These are phyloP conservation scores for Abrostola tripartita DNA, from an alignment of 2,888 invertebrate species.

Conservation along the genomic window DNA sequence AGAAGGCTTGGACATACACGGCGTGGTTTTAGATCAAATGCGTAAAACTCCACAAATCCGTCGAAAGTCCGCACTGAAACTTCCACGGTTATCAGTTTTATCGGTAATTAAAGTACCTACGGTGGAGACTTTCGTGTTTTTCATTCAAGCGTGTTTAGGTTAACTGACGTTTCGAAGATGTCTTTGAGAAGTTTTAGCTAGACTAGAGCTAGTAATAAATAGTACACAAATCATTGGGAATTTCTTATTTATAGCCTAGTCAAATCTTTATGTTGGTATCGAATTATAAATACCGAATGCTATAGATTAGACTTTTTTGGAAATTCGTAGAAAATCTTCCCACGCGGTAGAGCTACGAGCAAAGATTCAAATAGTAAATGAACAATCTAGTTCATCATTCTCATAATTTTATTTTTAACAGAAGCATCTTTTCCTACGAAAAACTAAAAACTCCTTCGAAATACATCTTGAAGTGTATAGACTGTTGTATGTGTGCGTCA, in stretches of 20 bases:
- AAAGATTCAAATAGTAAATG: background rate
- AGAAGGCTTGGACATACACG: background rate
- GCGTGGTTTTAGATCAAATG: background rate
- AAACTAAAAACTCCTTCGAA: conserved; percentile 14
- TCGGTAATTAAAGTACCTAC: background rate
- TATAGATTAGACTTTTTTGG: too few species aligned
- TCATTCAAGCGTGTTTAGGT: background rate
- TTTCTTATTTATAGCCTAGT: too few species aligned
- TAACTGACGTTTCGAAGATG: background rate
- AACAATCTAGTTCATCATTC: background rate
- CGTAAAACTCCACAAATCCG: background rate
- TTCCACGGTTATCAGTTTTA: background rate
- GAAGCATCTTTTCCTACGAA: too few species aligned
- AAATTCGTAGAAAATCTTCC: too few species aligned
- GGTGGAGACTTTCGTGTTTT: background rate
- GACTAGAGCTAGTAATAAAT: too few species aligned
- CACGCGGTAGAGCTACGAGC: too few species aligned
- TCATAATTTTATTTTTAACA: too few species aligned
- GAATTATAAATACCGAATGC: too few species aligned
- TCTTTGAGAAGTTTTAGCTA: too few species aligned
- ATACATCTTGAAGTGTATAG: conserved; percentile 11
- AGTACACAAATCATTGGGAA: too few species aligned
- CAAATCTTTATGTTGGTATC: too few species aligned
- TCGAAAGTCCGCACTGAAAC: background rate
- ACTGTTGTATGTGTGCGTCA: conserved; percentile 26